Evolutionary conservation across 2,888 invertebrate genomes (phyloP).

Genomic region (Athripsodes cinereus): DNA sequence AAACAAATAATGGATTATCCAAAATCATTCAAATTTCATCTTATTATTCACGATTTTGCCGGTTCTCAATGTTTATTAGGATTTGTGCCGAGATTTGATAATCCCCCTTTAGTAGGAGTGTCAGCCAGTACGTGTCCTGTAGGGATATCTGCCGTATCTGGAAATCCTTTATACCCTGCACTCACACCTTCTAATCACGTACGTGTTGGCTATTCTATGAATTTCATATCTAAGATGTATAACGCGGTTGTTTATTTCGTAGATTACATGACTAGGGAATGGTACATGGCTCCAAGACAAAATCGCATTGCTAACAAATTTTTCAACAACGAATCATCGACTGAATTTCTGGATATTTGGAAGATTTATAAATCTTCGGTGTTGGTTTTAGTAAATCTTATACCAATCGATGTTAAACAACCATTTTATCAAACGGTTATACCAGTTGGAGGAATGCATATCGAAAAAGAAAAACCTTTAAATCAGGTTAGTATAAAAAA

Average conservation of each 20-base stretch:
- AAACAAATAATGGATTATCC: conserved; percentile 30
- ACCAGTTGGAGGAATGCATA: conserved; percentile 25
- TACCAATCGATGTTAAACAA: conserved; percentile 23
- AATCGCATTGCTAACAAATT: conserved; percentile 17
- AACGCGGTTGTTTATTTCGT: conserved; percentile 19
- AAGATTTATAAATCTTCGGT: conserved; percentile 20
- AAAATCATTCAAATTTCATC: conserved; percentile 32
- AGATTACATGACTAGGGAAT: conserved; percentile 18
- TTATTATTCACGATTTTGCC: conserved; percentile 34
- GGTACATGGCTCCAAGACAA: conserved; percentile 20
- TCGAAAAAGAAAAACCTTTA: conserved; percentile 18
- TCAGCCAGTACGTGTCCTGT: conserved; percentile 24
- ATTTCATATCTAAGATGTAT: conserved; percentile 11
- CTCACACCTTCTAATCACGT: conserved; percentile 23
- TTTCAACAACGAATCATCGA: conserved; percentile 5
- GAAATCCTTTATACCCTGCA: conserved; percentile 24
- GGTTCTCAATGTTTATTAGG: conserved; percentile 32
- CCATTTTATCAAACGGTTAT: conserved; percentile 25
- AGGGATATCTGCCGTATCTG: conserved; percentile 21
- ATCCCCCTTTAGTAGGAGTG: conserved; percentile 33
- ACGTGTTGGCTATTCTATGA: conserved; percentile 18
- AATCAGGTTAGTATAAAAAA: conserved; percentile 15
- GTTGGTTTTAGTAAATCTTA: conserved; percentile 22
- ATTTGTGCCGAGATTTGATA: conserved; percentile 32
- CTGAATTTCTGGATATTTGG: conserved; percentile 16